Evolutionary conservation across 2,797 vertebrate species (phyloP).

Genomic region (Chloroceryle amazona): DNA sequence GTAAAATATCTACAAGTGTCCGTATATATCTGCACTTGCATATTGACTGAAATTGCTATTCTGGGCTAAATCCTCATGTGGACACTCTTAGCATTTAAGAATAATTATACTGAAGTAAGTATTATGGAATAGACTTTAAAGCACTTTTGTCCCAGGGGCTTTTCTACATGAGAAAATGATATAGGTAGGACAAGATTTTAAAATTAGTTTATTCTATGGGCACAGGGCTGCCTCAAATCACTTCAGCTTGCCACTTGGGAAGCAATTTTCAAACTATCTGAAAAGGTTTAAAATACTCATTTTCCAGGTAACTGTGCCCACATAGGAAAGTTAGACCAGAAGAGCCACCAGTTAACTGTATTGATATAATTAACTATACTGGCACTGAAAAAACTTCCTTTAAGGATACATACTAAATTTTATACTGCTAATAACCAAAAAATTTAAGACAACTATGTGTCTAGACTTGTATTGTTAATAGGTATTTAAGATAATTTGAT

Average conservation of each 20-base stretch:
- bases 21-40: not conserved
- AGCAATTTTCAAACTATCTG: slow-evolving; percentile 5
- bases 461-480: not conserved
- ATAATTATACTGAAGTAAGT: slow-evolving; percentile 44
- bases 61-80: not conserved
- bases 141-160: not conserved
- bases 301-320: not conserved
- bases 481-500: not conserved
- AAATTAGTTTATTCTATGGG: slow-evolving; percentile 28
- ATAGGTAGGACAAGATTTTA: slow-evolving; percentile 1
- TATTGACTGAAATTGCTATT: not conserved
- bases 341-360: not conserved
- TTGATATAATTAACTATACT: not conserved
- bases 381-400: not conserved
- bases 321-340: not conserved
- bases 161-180: slow-evolving; percentile 24
- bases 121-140: slow-evolving; percentile 14
- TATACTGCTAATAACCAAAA: not conserved
- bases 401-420: not conserved
- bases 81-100: not conserved
- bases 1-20: not conserved
- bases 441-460: not conserved
- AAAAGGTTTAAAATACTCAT: slow-evolving; percentile 14
- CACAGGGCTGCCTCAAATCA: not conserved
- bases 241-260: slow-evolving; percentile 8